Evolutionary conservation across 2,113 vertebrate species (phyloP).

Genomic region (Athene noctua): DNA sequence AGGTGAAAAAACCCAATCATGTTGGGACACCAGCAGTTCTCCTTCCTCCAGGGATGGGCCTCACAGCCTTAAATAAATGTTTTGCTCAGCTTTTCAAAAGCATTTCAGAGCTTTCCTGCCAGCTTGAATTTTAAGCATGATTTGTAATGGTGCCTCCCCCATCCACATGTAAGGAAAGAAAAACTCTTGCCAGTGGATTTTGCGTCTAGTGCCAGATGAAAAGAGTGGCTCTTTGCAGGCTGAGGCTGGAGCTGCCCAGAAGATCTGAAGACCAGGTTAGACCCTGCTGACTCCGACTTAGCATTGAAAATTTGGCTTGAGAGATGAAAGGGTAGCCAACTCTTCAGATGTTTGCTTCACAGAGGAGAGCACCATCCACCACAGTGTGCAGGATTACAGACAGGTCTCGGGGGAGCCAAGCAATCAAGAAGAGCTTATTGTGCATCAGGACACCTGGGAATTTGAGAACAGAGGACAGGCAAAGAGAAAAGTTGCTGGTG

Average conservation of each 20-base stretch:
- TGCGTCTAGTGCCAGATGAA: neutral
- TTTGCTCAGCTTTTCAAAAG: conserved; percentile 39
- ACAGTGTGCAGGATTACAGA: neutral
- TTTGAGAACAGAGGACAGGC: neutral
- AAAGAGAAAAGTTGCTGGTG: neutral
- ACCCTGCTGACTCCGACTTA: neutral
- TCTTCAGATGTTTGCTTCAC: conserved; percentile 16
- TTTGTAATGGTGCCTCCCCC: neutral
- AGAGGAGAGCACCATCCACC: neutral
- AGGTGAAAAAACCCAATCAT: neutral
- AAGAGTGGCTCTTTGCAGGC: neutral
- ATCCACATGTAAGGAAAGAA: neutral
- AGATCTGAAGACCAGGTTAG: conserved; percentile 2
- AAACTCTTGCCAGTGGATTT: neutral
- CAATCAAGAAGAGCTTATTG: neutral
- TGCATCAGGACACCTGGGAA: neutral
- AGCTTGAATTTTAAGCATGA: conserved; percentile 37
- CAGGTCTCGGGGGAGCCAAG: neutral
- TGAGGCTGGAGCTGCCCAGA: neutral
- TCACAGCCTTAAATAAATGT: neutral
- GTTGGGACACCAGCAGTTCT: neutral
- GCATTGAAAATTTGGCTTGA: neutral
- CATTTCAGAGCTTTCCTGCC: conserved; percentile 22
- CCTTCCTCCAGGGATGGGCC: neutral
- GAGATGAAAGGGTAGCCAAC: neutral